Conservation (phyloP, 37 sponge, comb jelly and placozoan genomes). For the Halisarca cf. caerulea region DNA sequence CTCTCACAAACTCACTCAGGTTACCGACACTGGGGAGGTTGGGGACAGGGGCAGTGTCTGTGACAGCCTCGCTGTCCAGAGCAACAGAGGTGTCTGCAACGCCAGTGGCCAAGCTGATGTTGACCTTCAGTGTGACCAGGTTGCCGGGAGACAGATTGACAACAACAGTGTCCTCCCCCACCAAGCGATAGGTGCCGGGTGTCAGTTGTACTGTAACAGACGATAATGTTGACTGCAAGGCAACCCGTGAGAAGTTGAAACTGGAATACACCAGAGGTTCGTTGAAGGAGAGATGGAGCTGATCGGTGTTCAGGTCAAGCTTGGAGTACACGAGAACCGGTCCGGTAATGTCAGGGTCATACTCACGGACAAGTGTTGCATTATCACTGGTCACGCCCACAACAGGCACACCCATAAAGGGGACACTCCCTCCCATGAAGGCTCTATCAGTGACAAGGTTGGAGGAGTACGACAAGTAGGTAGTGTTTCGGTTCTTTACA, state of each 20-base stretch:
- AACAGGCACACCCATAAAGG: slow-evolving; percentile 55
- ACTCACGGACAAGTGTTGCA: slow-evolving; percentile 58
- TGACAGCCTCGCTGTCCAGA: slow-evolving; percentile 36
- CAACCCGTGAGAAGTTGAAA: slow-evolving; percentile 47
- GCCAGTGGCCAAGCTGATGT: slow-evolving; percentile 44
- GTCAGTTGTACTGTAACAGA: background rate
- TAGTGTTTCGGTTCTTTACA: slow-evolving; percentile 62
- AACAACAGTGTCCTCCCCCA: slow-evolving; percentile 49
- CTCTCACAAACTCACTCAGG: slow-evolving; percentile 28
- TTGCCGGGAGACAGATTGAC: slow-evolving; percentile 62
- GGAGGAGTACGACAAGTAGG: slow-evolving; percentile 69
- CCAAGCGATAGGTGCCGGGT: slow-evolving; percentile 23
- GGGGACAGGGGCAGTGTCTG: slow-evolving; percentile 51
- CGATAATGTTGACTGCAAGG: slow-evolving; percentile 37
- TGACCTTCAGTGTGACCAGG: slow-evolving; percentile 58
- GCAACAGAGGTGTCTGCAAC: slow-evolving; percentile 30
- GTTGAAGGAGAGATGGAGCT: slow-evolving; percentile 72
- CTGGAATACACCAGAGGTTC: slow-evolving; percentile 76
- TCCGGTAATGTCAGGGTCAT: slow-evolving; percentile 51
- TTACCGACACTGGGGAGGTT: slow-evolving; percentile 18
- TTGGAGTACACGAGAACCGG: slow-evolving; percentile 52
- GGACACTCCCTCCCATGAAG: slow-evolving; percentile 28
- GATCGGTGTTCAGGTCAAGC: slow-evolving; percentile 70
- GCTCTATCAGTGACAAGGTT: slow-evolving; percentile 74
- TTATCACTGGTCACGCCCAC: slow-evolving; percentile 23